Evolutionary conservation across 2,797 vertebrate genomes (phyloP), one percentile per base, ranked within the genome.

Genomic region (Emys orbicularis): DNA sequence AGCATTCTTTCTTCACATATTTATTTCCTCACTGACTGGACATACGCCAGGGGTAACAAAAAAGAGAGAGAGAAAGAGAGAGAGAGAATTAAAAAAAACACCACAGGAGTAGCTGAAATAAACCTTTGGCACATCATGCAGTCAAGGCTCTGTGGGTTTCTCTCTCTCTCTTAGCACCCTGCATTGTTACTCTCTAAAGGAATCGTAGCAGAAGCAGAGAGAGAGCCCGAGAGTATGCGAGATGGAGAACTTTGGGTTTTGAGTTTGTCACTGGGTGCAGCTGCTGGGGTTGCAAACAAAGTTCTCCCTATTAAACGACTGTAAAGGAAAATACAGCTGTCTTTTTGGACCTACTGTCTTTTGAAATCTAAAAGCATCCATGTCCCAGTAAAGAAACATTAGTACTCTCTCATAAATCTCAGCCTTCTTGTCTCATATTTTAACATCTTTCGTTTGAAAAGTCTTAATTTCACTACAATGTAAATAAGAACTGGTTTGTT

Each of bases 1-100:
- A 97, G 97, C 94, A 97, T 96, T 98, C 97, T 98, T 98, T 98
- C 97, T 98, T 98, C 98, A 96, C 96, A 96, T 98, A 98, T 98
- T 98, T 98, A 98, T 98, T 98, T 98, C 97, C 96, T 98, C 91
- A 94, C 89, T 96, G 95, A 93, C 92, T 97, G 97, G 95, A 97
- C 90, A 88, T 83, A 83, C 94, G 94, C 61, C 96, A 97, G 93
- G 52, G 89, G 86, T 89, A 97, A 81, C 95, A 91, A 85, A 41
- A 16, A 59, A 90, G 44, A 86, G 68, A 54, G 23, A 25, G 9
- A 54, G 8, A 54, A 2, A 52, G 5, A 52, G 52, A 18, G 5
- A 52, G 6, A 18, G 80, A 82, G 37, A 79, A 90, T 86, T 23
- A 19, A 81, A n/a, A 49, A 49, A 85, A 89, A 84, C 61, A 72